These are phyloP conservation scores for Aurelia aurita DNA, from an alignment of 30 jellyfish, hydroid and myxozoan species.

Conservation along the genomic window DNA sequence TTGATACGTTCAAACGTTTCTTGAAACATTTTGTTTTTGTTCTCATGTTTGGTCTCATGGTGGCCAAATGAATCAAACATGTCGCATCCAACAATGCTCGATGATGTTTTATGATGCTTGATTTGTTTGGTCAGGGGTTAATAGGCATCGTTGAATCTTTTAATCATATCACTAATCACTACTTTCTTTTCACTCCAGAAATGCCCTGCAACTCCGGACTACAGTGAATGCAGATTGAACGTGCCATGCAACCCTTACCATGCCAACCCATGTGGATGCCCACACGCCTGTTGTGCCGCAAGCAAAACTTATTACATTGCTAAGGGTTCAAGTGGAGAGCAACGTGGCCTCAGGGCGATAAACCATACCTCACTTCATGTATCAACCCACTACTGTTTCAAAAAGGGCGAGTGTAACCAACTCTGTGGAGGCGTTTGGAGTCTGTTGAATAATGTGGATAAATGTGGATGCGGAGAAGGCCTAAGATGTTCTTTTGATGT, in stretches of 20 bases:
- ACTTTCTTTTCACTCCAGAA: constrained; percentile 12
- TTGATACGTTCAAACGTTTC: too few species aligned
- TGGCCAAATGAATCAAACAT: too few species aligned
- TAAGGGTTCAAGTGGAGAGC: constrained; percentile 5
- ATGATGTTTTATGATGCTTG: too few species aligned
- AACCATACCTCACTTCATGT: not conserved
- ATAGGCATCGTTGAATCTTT: too few species aligned
- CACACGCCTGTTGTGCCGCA: constrained; percentile 69
- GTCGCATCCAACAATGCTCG: too few species aligned
- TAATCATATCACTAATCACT: too few species aligned
- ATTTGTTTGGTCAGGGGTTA: too few species aligned
- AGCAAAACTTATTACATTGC: constrained; percentile 17
- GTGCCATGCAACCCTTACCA: constrained; percentile 48
- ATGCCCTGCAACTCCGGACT: constrained; percentile 50
- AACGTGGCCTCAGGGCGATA: not conserved
- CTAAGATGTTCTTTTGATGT: constrained; percentile 32
- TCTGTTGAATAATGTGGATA: constrained; percentile 17
- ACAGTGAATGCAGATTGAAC: constrained; percentile 19
- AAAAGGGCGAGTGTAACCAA: constrained; percentile 49
- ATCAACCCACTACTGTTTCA: constrained; percentile 44
- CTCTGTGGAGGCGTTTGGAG: constrained; percentile 52
- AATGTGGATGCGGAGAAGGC: constrained; percentile 76
- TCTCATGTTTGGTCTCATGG: too few species aligned
- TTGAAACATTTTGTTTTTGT: too few species aligned
- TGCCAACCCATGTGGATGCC: constrained; percentile 63